Evolutionary conservation across 2,113 vertebrate species (phyloP), one percentile per base, ranked within the genome.

Genomic region (Megaptera novaeangliae): DNA sequence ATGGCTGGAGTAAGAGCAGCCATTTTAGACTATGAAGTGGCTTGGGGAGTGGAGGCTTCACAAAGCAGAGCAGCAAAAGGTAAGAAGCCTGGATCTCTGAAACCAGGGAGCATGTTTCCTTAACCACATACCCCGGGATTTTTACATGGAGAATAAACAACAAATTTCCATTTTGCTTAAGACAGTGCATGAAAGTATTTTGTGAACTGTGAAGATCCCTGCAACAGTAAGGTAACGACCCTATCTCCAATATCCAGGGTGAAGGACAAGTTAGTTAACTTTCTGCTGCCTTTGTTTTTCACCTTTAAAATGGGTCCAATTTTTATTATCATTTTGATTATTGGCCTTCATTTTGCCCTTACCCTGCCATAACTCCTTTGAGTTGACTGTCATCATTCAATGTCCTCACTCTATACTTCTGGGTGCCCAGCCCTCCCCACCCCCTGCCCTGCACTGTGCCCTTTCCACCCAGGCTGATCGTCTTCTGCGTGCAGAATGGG

Each of bases 381-480:
- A 11, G n/a, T 5, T 36, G 15, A 29, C 27, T 9, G 10, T 41
- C 14, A 6, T 1, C 20, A 0, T 52, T 18, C 10, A 0, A 21
- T 0, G 12, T 23, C 80, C 68, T 63, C 8, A 0, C 27, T 55
- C 41, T 11, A 5, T 2, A 8, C n/a, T 5, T 44, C 27, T 3
- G 20, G 25, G 10, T 9, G 10, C 29, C 39, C 27, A 31, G 52
- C 9, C 11, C 41, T 57, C 41, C 31, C 10, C 4, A 0, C 7
- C 1, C 52, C 63, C 12, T 17, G 0, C 9, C 52, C 39, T 4
- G 36, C 63, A 2, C n/a, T 8, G 6, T 4, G 21, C 36, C 0
- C 52, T 11, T 0, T 13, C 5, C 5, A 7, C 18, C 39, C 27
- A 31, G 39, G 64, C 3, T 31, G n/a, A 18, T 6, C 10, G n/a